Conservation (phyloP, 2,113 vertebrate species). For the Eubucco bourcierii region DNA sequence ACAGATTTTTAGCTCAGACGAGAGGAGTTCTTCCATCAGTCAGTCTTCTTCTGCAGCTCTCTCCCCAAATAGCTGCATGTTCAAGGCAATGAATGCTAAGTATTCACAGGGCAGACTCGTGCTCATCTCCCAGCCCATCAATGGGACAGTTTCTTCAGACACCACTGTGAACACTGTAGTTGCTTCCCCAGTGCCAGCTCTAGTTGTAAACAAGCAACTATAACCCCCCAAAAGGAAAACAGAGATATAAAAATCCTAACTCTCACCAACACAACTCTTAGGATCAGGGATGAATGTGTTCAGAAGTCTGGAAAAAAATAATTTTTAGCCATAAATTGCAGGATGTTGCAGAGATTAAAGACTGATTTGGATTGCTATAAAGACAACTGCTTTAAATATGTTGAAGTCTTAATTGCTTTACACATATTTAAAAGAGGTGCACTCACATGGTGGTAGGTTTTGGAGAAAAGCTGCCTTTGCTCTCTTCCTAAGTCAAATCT, state of each 20-base stretch:
- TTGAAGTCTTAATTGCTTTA: background rate
- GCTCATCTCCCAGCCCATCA: background rate
- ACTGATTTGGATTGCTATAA: background rate
- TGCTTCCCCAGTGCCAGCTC: background rate
- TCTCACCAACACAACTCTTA: background rate
- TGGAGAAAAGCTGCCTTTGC: background rate
- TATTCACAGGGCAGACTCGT: background rate
- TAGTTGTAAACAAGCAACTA: background rate
- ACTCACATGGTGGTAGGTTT: background rate
- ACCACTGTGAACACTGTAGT: background rate
- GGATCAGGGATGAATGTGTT: background rate
- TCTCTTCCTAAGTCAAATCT: background rate
- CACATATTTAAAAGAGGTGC: background rate
- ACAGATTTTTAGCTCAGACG: accelerated
- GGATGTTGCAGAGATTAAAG: background rate
- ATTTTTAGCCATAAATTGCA: background rate
- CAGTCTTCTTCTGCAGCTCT: background rate
- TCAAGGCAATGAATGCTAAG: background rate
- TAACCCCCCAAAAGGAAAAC: background rate
- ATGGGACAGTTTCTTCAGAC: background rate
- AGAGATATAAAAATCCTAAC: background rate
- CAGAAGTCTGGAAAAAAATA: background rate
- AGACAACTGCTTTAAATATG: background rate
- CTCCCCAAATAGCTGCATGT: background rate
- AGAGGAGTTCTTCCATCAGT: background rate